Conservation (phyloP, 2,888 invertebrate species). For the Melieria picta region DNA sequence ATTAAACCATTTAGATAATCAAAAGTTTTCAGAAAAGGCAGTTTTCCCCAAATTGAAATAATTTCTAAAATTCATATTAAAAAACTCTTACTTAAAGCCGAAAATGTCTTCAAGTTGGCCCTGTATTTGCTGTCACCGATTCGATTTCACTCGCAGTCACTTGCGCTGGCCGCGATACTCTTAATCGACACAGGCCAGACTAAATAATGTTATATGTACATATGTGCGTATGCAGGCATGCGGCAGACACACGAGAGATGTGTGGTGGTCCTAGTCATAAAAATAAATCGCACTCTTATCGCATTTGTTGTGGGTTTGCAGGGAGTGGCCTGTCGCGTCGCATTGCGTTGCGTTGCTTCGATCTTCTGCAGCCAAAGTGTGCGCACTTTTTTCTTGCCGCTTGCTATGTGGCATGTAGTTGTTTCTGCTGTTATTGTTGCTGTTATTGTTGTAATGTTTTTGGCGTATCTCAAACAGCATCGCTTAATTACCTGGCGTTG, state of each 20-base stretch:
- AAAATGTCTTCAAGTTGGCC: background rate
- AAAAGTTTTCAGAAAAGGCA: background rate
- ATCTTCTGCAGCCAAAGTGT: too few relatives aligned
- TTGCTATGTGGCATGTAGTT: too few relatives aligned
- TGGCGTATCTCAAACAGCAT: constrained; percentile 4
- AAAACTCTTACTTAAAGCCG: background rate
- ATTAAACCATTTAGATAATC: too few relatives aligned
- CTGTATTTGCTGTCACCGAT: too few relatives aligned
- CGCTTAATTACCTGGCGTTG: constrained; percentile 1
- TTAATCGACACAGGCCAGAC: too few relatives aligned
- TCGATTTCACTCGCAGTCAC: too few relatives aligned
- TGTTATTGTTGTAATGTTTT: background rate
- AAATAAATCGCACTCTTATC: constrained; percentile 18
- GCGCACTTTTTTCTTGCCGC: too few relatives aligned
- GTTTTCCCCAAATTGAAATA: background rate
- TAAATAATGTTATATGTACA: too few relatives aligned
- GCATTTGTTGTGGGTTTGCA: constrained; percentile 21
- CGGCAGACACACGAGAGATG: too few relatives aligned
- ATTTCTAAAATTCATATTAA: background rate
- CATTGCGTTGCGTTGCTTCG: too few relatives aligned
- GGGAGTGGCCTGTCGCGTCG: constrained; percentile 4
- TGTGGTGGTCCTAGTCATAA: background rate
- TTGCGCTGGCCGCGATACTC: too few relatives aligned
- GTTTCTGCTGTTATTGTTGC: background rate
- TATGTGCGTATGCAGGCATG: too few relatives aligned